Evolutionary conservation across 1,140 invertebrate genomes (phyloP).

Genomic region (Drosophila funebris): DNA sequence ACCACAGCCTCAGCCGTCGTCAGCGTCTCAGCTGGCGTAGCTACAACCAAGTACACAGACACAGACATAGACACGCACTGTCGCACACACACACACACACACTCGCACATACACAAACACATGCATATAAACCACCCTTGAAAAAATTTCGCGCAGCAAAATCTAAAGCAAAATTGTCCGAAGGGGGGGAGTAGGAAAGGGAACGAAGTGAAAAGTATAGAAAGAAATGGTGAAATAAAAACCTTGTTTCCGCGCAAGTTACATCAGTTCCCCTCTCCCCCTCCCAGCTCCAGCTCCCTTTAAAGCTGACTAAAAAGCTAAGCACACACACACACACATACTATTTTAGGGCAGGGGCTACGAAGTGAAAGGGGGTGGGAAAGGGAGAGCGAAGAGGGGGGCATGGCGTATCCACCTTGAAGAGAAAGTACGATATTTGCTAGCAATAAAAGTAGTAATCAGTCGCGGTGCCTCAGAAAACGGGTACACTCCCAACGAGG

Average conservation of each 20-base stretch:
- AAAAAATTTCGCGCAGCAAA: constrained; percentile 79
- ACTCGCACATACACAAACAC: constrained; percentile 35
- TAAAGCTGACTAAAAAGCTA: constrained; percentile 74
- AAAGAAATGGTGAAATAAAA: constrained; percentile 82
- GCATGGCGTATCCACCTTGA: constrained; percentile 59
- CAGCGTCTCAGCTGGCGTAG: constrained; percentile 28
- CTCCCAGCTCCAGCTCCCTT: constrained; percentile 10
- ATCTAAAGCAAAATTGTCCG: constrained; percentile 66
- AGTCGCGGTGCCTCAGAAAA: constrained; percentile 47
- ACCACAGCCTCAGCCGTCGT: constrained; percentile 2
- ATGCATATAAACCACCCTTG: constrained; percentile 63
- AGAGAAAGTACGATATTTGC: constrained; percentile 76
- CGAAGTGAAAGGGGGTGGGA: neutral
- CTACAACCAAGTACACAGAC: constrained; percentile 22
- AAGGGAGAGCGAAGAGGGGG: neutral
- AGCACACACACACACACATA: constrained; percentile 56
- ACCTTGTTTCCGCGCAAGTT: constrained; percentile 82
- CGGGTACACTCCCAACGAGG: neutral
- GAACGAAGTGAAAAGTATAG: constrained; percentile 62
- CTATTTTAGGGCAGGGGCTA: neutral
- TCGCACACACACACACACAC: constrained; percentile 24
- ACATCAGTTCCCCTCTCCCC: constrained; percentile 40
- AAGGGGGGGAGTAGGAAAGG: neutral
- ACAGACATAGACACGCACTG: constrained; percentile 30
- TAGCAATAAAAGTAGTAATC: constrained; percentile 84